Conservation (phyloP, 2,888 invertebrate genomes). For the Dinocampus coccinellae region DNA sequence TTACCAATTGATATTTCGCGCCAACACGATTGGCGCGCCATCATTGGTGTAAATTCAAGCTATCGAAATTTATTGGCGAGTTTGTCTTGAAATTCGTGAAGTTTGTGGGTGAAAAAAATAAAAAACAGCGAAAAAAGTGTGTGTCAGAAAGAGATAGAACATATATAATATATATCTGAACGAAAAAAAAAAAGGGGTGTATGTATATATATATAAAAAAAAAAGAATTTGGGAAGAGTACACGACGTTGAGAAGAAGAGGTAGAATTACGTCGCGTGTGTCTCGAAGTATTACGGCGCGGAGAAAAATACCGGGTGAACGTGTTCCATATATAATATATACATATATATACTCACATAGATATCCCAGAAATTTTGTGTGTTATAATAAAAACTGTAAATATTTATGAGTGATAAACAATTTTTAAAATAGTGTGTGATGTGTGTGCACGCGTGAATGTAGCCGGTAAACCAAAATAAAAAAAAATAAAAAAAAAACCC, state of each 20-base stretch:
- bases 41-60: conserved; percentile 15
- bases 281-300: conserved; percentile 26
- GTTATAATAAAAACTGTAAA: no score
- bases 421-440: not conserved
- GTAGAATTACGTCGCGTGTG: conserved; percentile 10
- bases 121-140: not conserved
- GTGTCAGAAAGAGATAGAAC: not conserved
- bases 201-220: no score
- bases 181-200: no score
- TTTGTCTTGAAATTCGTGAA: not conserved
- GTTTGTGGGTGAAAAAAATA: not conserved
- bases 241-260: conserved; percentile 14
- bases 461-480: no score
- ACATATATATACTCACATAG: no score
- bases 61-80: not conserved
- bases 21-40: conserved; percentile 14
- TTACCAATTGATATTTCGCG: conserved; percentile 12
- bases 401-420: no score
- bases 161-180: no score
- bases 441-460: no score
- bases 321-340: not conserved
- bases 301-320: conserved; percentile 20
- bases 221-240: no score
- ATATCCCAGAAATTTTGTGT: no score
- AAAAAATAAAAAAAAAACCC: no score